phyloP scores from a whole-genome alignment of 2,888 invertebrate species.

The Melinopterus prodromus region DNA sequence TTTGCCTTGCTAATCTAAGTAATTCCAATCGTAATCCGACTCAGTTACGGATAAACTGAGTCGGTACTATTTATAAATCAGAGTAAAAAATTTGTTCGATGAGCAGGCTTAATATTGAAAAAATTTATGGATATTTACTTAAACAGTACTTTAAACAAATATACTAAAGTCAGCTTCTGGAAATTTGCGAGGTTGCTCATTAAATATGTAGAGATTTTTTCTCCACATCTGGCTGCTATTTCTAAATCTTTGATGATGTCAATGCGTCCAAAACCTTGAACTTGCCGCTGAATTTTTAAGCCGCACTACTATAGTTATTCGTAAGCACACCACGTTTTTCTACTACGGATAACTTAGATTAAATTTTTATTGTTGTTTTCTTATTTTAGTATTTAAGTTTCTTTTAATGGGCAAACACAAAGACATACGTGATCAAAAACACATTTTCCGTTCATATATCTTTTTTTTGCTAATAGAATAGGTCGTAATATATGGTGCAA shows the following conservation, averaged over 20 bases:
- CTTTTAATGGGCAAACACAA: no score
- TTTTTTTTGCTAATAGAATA: background rate
- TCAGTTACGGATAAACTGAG: background rate
- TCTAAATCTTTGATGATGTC: background rate
- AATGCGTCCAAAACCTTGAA: background rate
- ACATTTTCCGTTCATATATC: no score
- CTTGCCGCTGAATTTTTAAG: background rate
- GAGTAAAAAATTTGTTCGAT: background rate
- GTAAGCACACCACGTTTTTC: no score
- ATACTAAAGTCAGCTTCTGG: background rate
- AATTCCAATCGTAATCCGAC: background rate
- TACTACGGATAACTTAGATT: no score
- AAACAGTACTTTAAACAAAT: background rate
- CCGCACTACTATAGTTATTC: background rate
- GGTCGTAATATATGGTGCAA: background rate
- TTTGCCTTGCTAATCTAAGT: background rate
- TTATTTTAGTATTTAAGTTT: no score
- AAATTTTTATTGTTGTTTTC: no score
- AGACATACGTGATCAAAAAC: no score
- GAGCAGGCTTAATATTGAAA: background rate
- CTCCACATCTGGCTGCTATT: background rate
- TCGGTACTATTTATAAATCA: background rate
- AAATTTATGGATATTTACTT: background rate
- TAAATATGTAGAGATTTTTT: slow-evolving; percentile 4
- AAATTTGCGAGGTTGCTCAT: background rate